These are phyloP conservation scores for Chaetodon trifascialis DNA, from an alignment of 2,113 vertebrate species.

Conservation along the genomic window DNA sequence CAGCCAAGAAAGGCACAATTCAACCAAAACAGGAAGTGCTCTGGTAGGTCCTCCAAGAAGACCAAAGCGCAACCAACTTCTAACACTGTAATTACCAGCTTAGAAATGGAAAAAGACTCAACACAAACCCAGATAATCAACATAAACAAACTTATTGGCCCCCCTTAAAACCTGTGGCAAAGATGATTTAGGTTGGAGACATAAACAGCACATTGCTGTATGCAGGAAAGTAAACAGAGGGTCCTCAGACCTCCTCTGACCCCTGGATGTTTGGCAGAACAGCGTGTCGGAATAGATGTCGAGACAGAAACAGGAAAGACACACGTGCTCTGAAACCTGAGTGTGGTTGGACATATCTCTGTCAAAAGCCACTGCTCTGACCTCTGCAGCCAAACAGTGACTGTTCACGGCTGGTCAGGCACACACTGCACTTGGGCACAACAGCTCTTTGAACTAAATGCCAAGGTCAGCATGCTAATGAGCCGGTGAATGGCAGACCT, in stretches of 20 bases:
- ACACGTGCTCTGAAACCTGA: slow-evolving; percentile 46
- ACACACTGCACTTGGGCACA: background rate
- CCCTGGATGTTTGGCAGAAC: slow-evolving; percentile 26
- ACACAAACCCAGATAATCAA: slow-evolving; percentile 9
- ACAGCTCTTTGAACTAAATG: too few relatives aligned
- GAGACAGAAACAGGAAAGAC: slow-evolving; percentile 66
- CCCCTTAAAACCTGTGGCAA: background rate
- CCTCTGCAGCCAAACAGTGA: slow-evolving; percentile 11
- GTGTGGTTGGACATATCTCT: slow-evolving; percentile 18
- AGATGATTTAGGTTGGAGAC: background rate
- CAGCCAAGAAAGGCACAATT: slow-evolving; percentile 65
- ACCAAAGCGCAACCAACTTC: slow-evolving; percentile 16
- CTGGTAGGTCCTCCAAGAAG: slow-evolving; percentile 46
- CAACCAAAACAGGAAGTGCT: slow-evolving; percentile 78
- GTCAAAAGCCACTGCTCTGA: slow-evolving; percentile 28
- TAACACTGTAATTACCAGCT: slow-evolving; percentile 28
- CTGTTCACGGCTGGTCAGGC: background rate
- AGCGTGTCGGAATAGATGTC: slow-evolving; percentile 25
- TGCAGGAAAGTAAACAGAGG: slow-evolving; percentile 47
- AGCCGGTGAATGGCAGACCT: too few relatives aligned
- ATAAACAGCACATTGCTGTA: slow-evolving; percentile 1
- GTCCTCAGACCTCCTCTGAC: slow-evolving; percentile 5
- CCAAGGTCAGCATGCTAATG: too few relatives aligned
- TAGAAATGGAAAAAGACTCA: slow-evolving; percentile 5
- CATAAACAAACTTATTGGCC: slow-evolving; percentile 13